phyloP scores from a whole-genome alignment of 2,888 invertebrate species.

The Caenorhabditis macrosperma region DNA sequence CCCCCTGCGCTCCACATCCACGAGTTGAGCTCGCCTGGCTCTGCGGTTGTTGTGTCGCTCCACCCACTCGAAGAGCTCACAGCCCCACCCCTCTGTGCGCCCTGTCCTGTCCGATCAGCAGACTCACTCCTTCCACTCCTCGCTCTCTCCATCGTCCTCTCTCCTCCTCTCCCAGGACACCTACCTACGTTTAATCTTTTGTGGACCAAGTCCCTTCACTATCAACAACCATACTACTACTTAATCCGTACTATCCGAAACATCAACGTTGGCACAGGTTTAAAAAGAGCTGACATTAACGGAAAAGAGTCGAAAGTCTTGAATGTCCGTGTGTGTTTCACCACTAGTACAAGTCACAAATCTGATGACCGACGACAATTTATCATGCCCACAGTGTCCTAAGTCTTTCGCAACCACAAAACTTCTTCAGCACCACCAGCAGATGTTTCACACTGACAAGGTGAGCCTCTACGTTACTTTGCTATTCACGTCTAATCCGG shows the following conservation, averaged over 20 bases:
- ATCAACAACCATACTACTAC: slow-evolving; percentile 42
- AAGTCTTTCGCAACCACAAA: slow-evolving; percentile 73
- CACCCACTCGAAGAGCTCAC: slow-evolving; percentile 43
- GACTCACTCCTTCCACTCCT: slow-evolving; percentile 15
- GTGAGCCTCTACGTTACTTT: slow-evolving; percentile 45
- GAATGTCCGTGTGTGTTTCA: slow-evolving; percentile 60
- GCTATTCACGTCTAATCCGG: background rate
- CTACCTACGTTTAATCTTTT: slow-evolving; percentile 4
- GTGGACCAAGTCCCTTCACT: slow-evolving; percentile 24
- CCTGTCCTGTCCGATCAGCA: slow-evolving; percentile 51
- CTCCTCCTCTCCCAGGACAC: slow-evolving; percentile 13
- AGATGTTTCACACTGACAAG: slow-evolving; percentile 79
- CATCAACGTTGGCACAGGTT: slow-evolving; percentile 32
- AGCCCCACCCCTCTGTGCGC: slow-evolving; percentile 51
- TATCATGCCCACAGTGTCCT: slow-evolving; percentile 70
- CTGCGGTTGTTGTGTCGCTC: slow-evolving; percentile 44
- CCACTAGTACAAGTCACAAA: slow-evolving; percentile 37
- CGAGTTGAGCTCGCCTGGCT: slow-evolving; percentile 45
- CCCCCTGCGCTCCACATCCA: slow-evolving; percentile 39
- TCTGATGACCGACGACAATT: slow-evolving; percentile 48
- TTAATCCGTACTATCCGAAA: slow-evolving; percentile 26
- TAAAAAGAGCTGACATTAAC: slow-evolving; percentile 41
- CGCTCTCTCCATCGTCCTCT: slow-evolving; percentile 21
- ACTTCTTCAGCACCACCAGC: slow-evolving; percentile 75
- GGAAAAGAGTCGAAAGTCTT: slow-evolving; percentile 17